phyloP scores from a whole-genome alignment of 2,888 invertebrate species.

The Adelognathus sp. region DNA sequence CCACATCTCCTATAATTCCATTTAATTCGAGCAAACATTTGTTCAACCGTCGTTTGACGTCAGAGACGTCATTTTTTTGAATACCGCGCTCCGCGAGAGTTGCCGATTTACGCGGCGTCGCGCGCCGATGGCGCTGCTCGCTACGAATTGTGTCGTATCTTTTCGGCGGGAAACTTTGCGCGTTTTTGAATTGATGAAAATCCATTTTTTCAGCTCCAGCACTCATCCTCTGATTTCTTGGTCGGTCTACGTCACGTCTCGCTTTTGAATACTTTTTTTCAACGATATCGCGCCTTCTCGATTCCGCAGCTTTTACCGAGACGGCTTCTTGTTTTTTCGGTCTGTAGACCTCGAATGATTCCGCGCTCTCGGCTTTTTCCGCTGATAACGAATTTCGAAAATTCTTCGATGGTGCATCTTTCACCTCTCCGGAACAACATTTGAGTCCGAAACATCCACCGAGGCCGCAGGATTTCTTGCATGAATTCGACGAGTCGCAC shows the following conservation, averaged over 20 bases:
- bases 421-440: constrained; percentile 21
- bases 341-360: constrained; percentile 13
- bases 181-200: background rate
- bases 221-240: constrained; percentile 12
- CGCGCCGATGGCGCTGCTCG: background rate
- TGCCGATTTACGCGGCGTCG: background rate
- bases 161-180: too few species aligned
- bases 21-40: constrained; percentile 62
- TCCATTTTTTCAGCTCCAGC: constrained; percentile 10
- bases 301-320: background rate
- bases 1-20: constrained; percentile 63
- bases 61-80: constrained; percentile 25
- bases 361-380: constrained; percentile 31
- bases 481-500: constrained; percentile 45
- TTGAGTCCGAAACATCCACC: constrained; percentile 55
- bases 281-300: too few species aligned
- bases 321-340: background rate
- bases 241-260: too few species aligned
- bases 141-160: background rate
- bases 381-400: background rate
- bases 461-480: constrained; percentile 16
- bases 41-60: constrained; percentile 55
- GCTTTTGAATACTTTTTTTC: too few species aligned
- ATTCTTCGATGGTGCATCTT: background rate
- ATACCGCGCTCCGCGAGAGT: background rate